These are phyloP conservation scores for Erebia ligea DNA, from an alignment of 2,888 invertebrate species.

Conservation along the genomic window DNA sequence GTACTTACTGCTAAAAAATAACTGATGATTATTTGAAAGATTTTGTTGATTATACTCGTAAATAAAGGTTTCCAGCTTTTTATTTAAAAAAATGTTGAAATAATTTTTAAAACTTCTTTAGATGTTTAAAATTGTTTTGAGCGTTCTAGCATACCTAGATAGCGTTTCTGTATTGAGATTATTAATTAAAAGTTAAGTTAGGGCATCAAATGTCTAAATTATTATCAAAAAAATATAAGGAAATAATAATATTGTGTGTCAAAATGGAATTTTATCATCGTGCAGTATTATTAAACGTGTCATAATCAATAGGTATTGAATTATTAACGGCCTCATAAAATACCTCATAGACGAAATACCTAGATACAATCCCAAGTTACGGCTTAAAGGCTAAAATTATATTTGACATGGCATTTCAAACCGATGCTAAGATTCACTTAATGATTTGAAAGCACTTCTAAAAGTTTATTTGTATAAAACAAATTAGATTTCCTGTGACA, in stretches of 20 bases:
- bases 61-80: constrained; percentile 53
- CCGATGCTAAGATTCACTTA: too few relatives aligned
- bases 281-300: constrained; percentile 69
- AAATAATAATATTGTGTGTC: constrained; percentile 37
- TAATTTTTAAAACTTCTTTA: constrained; percentile 15
- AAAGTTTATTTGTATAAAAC: too few relatives aligned
- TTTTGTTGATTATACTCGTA: constrained; percentile 42
- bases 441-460: too few relatives aligned
- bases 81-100: constrained; percentile 30
- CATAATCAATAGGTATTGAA: constrained; percentile 43
- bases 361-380: neutral
- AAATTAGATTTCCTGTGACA: too few relatives aligned
- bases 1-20: constrained; percentile 15
- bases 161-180: constrained; percentile 61
- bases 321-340: constrained; percentile 54
- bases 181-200: constrained; percentile 63
- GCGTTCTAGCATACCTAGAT: constrained; percentile 50
- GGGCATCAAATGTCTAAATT: constrained; percentile 73
- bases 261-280: constrained; percentile 53
- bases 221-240: constrained; percentile 42
- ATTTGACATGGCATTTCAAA: too few relatives aligned
- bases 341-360: neutral
- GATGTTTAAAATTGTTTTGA: constrained; percentile 40
- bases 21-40: constrained; percentile 34
- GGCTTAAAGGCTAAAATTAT: too few relatives aligned